Evolutionary conservation across 2,888 invertebrate genomes (phyloP), one percentile per base, ranked within the genome.

Genomic region (Agonum fuliginosum): DNA sequence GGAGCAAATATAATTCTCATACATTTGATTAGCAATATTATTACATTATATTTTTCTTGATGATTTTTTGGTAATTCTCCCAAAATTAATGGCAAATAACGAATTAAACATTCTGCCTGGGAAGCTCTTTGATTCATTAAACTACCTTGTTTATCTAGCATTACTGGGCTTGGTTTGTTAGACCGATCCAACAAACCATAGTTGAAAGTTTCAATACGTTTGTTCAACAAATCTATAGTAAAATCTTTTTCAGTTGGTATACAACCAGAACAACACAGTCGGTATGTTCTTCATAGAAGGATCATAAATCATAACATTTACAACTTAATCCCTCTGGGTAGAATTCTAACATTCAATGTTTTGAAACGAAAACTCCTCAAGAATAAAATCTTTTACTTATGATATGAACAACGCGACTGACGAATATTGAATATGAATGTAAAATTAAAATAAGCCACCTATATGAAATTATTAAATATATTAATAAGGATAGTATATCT

Each of bases 231-330:
- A 5, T 22, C 14, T 27, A 77, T 30, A 17, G 76, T 69, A 24
- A 37, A 37, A 22, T 20, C 3, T 43, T 67, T 4, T 34, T 72
- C 14, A n/a, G 1, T 19, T 41, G 12, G 17, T 5, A 69, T 19
- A 76, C 48, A 58, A 77, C 14, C 58, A 37, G 51, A 74, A 78
- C 12, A 79, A 14, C 46, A 80, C 79, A 12, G 43, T 73, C 51
- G 70, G 80, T 34, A 30, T 74, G 2, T 79, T 77, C 2, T 79
- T 79, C 70, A 80, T 79, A 24, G 80, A 34, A 6, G 80, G 41
- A 67, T 80, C 80, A 70, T 80, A 80, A 80, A 80, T 79, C 37
- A 79, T 80, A 22, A 80, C 80, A n/a, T 71, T 75, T 2, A 79
- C 73, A 20, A 67, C 73, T 4, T 30, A 48, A 12, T 80, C 65